phyloP scores from a whole-genome alignment of 2,888 invertebrate species.

The Metacarcinus magister region DNA sequence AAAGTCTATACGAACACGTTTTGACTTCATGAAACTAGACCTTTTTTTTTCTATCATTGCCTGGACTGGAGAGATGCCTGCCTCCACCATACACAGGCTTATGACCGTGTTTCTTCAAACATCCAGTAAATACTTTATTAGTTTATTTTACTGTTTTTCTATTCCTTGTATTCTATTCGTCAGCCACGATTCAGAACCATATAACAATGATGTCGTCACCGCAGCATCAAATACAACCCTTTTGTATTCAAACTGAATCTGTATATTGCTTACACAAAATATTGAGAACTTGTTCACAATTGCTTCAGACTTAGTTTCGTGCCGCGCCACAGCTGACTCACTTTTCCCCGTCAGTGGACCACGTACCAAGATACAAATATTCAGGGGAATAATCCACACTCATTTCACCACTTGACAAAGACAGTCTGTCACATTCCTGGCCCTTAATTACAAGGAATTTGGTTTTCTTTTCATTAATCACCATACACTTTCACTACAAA shows the following conservation, averaged over 20 bases:
- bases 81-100: not conserved
- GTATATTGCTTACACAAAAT: not conserved
- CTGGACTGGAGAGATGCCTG: no score
- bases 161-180: not conserved
- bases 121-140: not conserved
- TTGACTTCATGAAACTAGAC: not conserved
- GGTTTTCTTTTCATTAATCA: no score
- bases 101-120: not conserved
- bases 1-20: not conserved
- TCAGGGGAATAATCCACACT: not conserved
- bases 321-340: not conserved
- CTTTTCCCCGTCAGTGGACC: not conserved
- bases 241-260: not conserved
- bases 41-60: not conserved
- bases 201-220: not conserved
- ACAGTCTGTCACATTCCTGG: not conserved
- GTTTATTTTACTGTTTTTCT: not conserved
- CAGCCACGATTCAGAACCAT: not conserved
- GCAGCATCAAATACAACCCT: not conserved
- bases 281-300: no score
- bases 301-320: not conserved
- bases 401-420: not conserved
- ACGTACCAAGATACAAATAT: not conserved
- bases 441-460: not conserved
- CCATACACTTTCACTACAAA: no score